phyloP scores from a whole-genome alignment of 2,888 invertebrate genomes.

The Troides helena region DNA sequence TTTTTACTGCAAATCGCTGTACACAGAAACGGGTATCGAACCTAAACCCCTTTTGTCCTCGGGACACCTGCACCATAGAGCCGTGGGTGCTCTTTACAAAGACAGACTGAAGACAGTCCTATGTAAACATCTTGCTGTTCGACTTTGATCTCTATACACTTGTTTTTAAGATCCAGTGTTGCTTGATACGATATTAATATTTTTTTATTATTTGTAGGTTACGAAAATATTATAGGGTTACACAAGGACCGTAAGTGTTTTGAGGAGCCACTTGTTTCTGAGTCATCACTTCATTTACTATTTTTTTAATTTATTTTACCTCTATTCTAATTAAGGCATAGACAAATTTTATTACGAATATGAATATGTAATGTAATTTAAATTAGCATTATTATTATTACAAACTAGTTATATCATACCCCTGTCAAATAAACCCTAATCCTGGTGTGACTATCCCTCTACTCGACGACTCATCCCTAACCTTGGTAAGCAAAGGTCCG shows the following conservation, averaged over 20 bases:
- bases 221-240: slow-evolving; percentile 59
- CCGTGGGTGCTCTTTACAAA: slow-evolving; percentile 68
- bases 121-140: slow-evolving; percentile 27
- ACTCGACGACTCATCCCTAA: too few species aligned
- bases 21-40: slow-evolving; percentile 64
- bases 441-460: too few species aligned
- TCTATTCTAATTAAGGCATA: too few species aligned
- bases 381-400: too few species aligned
- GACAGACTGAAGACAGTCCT: slow-evolving; percentile 51
- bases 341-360: too few species aligned
- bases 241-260: slow-evolving; percentile 43
- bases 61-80: slow-evolving; percentile 73
- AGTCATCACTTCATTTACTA: slow-evolving; percentile 38
- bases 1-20: slow-evolving; percentile 60
- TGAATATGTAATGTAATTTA: too few species aligned
- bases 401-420: too few species aligned
- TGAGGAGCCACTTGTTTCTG: slow-evolving; percentile 46
- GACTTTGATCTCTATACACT: slow-evolving; percentile 20
- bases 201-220: slow-evolving; percentile 46
- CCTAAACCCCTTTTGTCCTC: slow-evolving; percentile 67
- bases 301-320: slow-evolving; percentile 10
- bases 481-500: too few species aligned
- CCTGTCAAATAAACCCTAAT: too few species aligned
- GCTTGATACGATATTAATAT: slow-evolving; percentile 33
- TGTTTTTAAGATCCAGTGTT: slow-evolving; percentile 26